Evolutionary conservation across 2,113 vertebrate genomes (phyloP), one percentile per base, ranked within the genome.

Genomic region (Podarcis muralis): DNA sequence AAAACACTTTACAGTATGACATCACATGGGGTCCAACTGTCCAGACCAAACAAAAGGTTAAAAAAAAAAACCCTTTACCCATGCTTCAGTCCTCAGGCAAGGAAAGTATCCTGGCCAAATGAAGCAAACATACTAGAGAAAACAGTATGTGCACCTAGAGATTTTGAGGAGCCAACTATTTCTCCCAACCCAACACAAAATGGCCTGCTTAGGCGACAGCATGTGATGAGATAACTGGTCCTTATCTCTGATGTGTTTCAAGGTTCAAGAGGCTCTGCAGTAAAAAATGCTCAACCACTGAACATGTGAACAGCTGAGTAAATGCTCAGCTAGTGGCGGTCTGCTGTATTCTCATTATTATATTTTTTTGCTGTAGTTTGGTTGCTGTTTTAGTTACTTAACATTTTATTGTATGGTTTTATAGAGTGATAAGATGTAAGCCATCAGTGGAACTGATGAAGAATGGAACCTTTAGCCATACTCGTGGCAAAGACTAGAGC

Each of bases 71-170:
- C 40, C 32, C 23, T 30, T 40, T 81, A n/a, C 12, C 6, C 18
- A 81, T 13, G 25, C 18, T 37, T 27, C 30, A 59, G 35, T 11
- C 53, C 15, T 72, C 30, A 20, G 68, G 48, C 30, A 30, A 37
- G 53, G 23, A 66, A 71, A 80, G 16, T 22, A 57, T 2, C 69
- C 32, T 15, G 40, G 85, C 30, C 59, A 88, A 83, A 94, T 92
- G 91, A 91, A 35, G 81, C 3, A 89, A 85, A 86, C 72, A 83
- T 72, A 84, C 68, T 90, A 89, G 92, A 91, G 90, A 96, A 95
- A 93, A 86, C 69, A 11, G 85, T 87, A 91, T 48, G 90, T 83
- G 92, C 15, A 93, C 72, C 90, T 85, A 57, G 62, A 75, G 12
- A 87, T 78, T 90, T 0, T 77, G 79, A 89, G 89, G 84, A 90